Conservation (phyloP, 2,888 invertebrate species). For the Gymnoscelis rufifasciata region DNA sequence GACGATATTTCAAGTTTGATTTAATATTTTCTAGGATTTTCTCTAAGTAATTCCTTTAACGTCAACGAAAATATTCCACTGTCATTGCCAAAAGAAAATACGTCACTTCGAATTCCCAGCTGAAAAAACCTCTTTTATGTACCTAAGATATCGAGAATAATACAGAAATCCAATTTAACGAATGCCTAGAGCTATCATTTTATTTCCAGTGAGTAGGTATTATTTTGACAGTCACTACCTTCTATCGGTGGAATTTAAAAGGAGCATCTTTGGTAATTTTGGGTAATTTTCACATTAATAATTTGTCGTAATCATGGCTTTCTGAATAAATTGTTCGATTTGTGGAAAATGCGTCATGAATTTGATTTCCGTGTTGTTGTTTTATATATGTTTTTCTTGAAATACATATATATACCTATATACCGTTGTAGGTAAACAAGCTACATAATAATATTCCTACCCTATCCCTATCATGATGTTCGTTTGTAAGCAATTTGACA, state of each 20-base stretch:
- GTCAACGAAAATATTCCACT: background rate
- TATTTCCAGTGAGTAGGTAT: slow-evolving; percentile 4
- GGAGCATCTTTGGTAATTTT: too few species aligned
- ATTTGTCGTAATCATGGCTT: too few species aligned
- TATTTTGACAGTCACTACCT: slow-evolving; percentile 23
- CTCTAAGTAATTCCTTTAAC: background rate
- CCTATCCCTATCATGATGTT: too few species aligned
- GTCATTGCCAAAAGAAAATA: slow-evolving; percentile 4
- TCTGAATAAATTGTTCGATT: too few species aligned
- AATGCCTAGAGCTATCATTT: slow-evolving; percentile 11
- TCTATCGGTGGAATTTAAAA: slow-evolving; percentile 23
- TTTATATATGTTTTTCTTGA: too few species aligned
- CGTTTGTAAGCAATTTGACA: too few species aligned
- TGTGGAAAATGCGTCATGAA: too few species aligned
- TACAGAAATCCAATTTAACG: slow-evolving; percentile 23
- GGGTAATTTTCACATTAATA: too few species aligned
- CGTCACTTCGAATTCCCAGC: slow-evolving; percentile 20
- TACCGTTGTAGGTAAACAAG: too few species aligned
- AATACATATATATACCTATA: too few species aligned
- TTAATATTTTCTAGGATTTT: background rate
- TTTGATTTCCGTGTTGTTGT: too few species aligned
- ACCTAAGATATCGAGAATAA: slow-evolving; percentile 9
- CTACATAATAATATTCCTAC: too few species aligned
- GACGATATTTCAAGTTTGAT: background rate
- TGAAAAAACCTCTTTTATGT: slow-evolving; percentile 9